Base-by-base conservation (phyloP, 2,797 vertebrate genomes). In the Lacerta bilineata region DNA sequence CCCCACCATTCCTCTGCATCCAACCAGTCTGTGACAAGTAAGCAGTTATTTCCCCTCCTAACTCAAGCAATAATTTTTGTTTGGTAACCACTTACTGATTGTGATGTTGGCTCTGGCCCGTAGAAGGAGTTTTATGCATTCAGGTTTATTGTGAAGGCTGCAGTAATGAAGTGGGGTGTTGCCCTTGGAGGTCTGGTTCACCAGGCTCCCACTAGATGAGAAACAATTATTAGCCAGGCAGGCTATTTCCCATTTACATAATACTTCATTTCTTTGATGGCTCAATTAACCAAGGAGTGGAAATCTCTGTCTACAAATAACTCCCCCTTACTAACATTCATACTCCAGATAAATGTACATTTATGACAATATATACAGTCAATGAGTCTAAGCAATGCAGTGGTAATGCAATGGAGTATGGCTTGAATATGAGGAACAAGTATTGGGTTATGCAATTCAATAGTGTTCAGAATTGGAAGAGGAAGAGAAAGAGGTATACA, bases 91-190 rank as follows among this genome's bases (percentile, higher is more conserved):
- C 95, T 97, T 94, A 98, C 98, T 96, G 95, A 97, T 96, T 93
- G 96, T 91, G 55, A 94, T 96, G 95, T 96, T 97, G 95, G 97
- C 97, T 91, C 97, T 97, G 92, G 97, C 97, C 90, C 97, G 95
- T 88, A 98, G 96, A 90, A 98, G 96, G 90, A 98, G 97, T 83
- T 98, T 98, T 93, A 97, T 96, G 93, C 98, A 97, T 95, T 98
- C 96, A 0, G 95, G 97, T 94, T 98, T 98, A 95, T 98, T 98
- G 94, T 98, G 97, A 88, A 96, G 94, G 90, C 97, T 98, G 94
- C 97, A 97, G 95, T 98, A 98, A 94, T 98, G 98, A 87, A 98
- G 94, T 0, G 97, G 95, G 0, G 97, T 98, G 96, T 98, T 98
- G 29, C 98, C 98, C 18, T 95, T 87, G 3, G 83, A 80, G 0